phyloP scores from a whole-genome alignment of 2,888 invertebrate genomes.

The Campoplex capitator region DNA sequence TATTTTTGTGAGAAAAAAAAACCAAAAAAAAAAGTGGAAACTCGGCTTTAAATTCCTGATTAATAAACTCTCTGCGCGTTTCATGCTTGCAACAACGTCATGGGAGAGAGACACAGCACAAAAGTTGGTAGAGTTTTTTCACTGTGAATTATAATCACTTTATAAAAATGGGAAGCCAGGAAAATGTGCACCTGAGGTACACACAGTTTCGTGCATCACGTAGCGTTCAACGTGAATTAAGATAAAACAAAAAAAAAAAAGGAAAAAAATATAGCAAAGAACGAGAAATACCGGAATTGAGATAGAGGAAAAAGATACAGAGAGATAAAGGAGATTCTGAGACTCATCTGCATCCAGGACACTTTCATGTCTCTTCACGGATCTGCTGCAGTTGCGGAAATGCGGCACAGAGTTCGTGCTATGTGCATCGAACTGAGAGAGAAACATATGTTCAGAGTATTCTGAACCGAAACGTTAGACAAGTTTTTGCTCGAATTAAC shows the following conservation, averaged over 20 bases:
- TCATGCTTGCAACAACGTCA: slow-evolving; percentile 3
- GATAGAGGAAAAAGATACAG: not conserved
- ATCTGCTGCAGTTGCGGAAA: slow-evolving; percentile 58
- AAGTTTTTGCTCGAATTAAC: not conserved
- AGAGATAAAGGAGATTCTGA: slow-evolving; percentile 27
- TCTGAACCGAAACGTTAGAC: not conserved
- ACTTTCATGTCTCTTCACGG: slow-evolving; percentile 39
- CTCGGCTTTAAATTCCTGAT: not conserved
- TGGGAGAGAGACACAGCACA: not conserved
- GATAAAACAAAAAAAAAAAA: not conserved
- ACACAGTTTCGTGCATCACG: slow-evolving; percentile 1
- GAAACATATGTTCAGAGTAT: slow-evolving; percentile 30
- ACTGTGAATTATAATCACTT: slow-evolving; percentile 38
- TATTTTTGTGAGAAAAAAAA: not conserved
- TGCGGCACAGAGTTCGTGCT: slow-evolving; percentile 42
- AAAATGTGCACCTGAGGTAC: not conserved
- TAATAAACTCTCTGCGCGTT: slow-evolving; percentile 36
- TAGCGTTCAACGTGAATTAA: not conserved
- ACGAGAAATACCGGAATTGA: slow-evolving; percentile 4
- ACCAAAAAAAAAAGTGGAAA: not conserved
- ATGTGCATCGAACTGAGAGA: slow-evolving; percentile 39
- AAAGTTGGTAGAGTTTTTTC: slow-evolving; percentile 26
- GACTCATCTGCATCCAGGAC: slow-evolving; percentile 54
- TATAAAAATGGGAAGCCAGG: not conserved
- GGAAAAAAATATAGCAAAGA: slow-evolving; percentile 1